Conservation (phyloP, 1,140 invertebrate species). For the Glomeris maerens region DNA sequence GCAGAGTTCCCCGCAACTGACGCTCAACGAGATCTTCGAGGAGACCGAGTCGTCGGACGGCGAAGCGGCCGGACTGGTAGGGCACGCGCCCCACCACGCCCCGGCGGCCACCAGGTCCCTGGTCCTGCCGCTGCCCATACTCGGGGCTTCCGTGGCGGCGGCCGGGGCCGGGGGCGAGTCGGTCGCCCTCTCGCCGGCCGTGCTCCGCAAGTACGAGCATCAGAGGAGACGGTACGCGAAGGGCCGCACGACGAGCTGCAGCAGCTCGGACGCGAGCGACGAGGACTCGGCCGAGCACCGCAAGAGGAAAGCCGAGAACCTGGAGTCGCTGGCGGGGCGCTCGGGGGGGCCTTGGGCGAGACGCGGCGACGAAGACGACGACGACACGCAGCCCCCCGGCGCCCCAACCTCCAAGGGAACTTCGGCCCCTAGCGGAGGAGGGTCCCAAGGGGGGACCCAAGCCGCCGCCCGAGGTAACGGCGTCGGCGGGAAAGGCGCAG, state of each 20-base stretch:
- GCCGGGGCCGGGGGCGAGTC: conserved; percentile 15
- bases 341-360: conserved; percentile 16
- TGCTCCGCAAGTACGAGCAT: conserved; percentile 42
- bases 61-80: conserved; percentile 12
- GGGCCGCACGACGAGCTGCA: conserved; percentile 66
- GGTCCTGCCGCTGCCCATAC: conserved; percentile 21
- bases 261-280: conserved; percentile 77
- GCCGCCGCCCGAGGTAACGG: neutral
- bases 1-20: conserved; percentile 43
- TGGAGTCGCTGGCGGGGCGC: conserved; percentile 32
- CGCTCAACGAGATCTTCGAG: conserved; percentile 56
- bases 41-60: conserved; percentile 38
- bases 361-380: conserved; percentile 32
- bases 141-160: conserved; percentile 18
- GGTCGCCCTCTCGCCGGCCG: conserved; percentile 30
- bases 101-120: conserved; percentile 5
- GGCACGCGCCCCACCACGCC: neutral
- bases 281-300: conserved; percentile 63
- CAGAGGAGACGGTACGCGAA: conserved; percentile 55
- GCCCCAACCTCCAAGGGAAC: neutral
- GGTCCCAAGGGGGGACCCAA: neutral
- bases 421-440: neutral
- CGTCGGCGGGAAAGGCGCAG: neutral
- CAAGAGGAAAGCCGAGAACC: conserved; percentile 60
- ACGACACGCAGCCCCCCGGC: conserved; percentile 14